These are phyloP conservation scores for Apotomis capreana DNA, from an alignment of 2,888 invertebrate genomes.

Conservation along the genomic window DNA sequence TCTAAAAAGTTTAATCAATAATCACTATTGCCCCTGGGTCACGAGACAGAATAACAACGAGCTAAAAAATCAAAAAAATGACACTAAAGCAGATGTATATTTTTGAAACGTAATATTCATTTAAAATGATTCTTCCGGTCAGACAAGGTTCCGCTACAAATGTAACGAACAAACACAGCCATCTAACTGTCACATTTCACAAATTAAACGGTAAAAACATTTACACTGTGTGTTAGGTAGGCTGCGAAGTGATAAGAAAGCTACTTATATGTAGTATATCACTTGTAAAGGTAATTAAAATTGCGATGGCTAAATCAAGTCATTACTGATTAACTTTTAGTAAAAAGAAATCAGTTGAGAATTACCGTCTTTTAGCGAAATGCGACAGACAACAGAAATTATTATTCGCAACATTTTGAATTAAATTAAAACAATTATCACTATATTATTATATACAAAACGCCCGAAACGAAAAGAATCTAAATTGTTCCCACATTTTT, in stretches of 20 bases:
- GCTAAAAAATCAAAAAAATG: not conserved
- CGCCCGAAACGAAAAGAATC: conserved; percentile 25
- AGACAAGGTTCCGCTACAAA: conserved; percentile 10
- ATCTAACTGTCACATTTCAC: conserved; percentile 1
- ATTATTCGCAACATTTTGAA: conserved; percentile 11
- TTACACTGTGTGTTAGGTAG: too few relatives aligned
- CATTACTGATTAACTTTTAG: too few relatives aligned
- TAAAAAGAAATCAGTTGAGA: not conserved
- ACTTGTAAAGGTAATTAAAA: too few relatives aligned
- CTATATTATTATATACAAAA: conserved; percentile 31
- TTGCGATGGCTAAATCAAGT: too few relatives aligned
- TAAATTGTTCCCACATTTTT: conserved; percentile 32
- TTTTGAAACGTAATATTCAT: not conserved
- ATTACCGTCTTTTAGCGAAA: not conserved
- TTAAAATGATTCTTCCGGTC: too few relatives aligned
- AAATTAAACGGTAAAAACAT: not conserved
- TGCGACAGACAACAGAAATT: not conserved
- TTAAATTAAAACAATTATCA: conserved; percentile 32
- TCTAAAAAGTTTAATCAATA: too few relatives aligned
- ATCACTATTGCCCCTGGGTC: too few relatives aligned
- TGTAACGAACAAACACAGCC: conserved; percentile 7
- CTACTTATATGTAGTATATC: too few relatives aligned
- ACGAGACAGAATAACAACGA: too few relatives aligned
- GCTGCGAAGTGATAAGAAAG: too few relatives aligned
- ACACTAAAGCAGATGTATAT: not conserved